Evolutionary conservation across 2,797 vertebrate species (phyloP).

Genomic region (Arrhamphus sclerolepis): DNA sequence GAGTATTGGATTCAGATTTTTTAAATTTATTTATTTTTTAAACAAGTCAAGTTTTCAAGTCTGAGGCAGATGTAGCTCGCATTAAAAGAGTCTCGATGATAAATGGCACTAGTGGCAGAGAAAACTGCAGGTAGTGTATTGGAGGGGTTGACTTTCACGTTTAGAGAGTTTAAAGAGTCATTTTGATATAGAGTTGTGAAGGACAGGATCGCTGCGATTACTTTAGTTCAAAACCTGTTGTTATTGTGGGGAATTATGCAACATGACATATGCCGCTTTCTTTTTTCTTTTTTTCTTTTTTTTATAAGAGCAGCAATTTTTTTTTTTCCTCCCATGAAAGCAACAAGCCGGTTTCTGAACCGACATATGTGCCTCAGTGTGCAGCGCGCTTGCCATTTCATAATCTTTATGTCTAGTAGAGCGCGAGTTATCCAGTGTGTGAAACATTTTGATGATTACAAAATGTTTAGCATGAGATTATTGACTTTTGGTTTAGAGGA

Average conservation of each 20-base stretch:
- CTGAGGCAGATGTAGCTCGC: background rate
- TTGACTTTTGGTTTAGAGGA: constrained; percentile 1
- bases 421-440: background rate
- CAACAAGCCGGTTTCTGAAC: background rate
- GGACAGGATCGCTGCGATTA: constrained; percentile 11
- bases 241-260: constrained; percentile 40
- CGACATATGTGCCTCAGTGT: background rate
- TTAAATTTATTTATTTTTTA: no score
- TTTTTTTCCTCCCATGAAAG: constrained; percentile 19
- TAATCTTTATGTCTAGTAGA: constrained; percentile 9
- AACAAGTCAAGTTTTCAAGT: no score
- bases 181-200: background rate
- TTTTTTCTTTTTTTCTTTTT: no score
- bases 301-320: constrained; percentile 14
- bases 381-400: background rate
- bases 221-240: constrained; percentile 19
- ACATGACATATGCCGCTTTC: constrained; percentile 36
- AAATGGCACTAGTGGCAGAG: background rate
- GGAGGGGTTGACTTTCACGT: background rate
- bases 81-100: background rate
- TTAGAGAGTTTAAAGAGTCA: background rate
- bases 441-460: constrained; percentile 15
- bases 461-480: constrained; percentile 31
- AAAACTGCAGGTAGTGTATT: no score
- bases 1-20: no score